Percentiles rank a stretch among this genome's conserved stretches.
phyloP scores from a whole-genome alignment of 2,797 vertebrate species.

The Setipinna tenuifilis region DNA sequence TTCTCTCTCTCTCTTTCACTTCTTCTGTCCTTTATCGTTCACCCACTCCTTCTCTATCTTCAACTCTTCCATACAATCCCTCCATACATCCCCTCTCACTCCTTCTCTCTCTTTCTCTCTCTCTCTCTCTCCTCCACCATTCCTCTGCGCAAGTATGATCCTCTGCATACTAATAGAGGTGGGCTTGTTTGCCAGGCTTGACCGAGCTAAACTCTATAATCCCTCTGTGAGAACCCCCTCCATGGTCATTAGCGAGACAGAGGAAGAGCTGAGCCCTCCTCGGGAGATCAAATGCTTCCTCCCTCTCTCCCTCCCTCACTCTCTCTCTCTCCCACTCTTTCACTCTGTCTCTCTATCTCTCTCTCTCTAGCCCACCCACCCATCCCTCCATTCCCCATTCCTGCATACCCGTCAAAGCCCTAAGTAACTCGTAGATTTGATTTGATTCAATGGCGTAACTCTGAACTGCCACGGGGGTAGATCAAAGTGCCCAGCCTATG shows the following conservation, averaged over 20 bases:
- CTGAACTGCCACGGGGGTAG: neutral
- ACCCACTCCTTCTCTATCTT: too few relatives aligned
- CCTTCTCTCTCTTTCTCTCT: conserved; percentile 27
- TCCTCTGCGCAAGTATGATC: neutral
- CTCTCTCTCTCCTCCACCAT: neutral
- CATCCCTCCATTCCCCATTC: neutral
- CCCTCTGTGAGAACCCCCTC: conserved; percentile 22
- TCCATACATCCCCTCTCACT: conserved; percentile 25
- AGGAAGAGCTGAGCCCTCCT: conserved; percentile 12
- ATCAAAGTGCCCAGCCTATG: neutral
- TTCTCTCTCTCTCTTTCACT: too few relatives aligned
- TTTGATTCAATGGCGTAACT: neutral
- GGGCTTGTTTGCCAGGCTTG: conserved; percentile 14
- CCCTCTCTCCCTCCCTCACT: neutral
- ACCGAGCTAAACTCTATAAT: conserved; percentile 36
- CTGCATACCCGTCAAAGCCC: neutral
- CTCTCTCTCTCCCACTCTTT: neutral
- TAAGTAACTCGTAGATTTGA: neutral
- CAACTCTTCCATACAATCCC: too few relatives aligned
- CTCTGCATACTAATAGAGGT: neutral
- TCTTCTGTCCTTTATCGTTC: too few relatives aligned
- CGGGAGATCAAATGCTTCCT: conserved; percentile 33
- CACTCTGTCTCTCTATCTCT: too few relatives aligned
- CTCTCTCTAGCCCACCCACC: too few relatives aligned
- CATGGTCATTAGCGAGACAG: conserved; percentile 13